These are phyloP conservation scores for Colossoma macropomum DNA, from an alignment of 2,113 vertebrate species.

Conservation along the genomic window DNA sequence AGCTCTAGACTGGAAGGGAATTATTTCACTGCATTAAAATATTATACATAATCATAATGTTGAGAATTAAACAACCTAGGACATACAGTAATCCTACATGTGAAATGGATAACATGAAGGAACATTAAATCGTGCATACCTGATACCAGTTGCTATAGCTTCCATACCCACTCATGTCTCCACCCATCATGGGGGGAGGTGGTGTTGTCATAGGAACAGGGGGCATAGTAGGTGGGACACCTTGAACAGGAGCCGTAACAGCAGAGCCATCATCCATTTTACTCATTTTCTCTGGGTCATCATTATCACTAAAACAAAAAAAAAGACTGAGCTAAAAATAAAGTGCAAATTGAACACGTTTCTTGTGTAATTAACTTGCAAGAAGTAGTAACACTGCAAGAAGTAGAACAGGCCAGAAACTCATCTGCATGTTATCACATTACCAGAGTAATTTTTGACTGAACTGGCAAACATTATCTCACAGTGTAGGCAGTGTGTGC, in stretches of 20 bases:
- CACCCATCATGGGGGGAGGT: slow-evolving; percentile 71
- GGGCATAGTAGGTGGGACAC: slow-evolving; percentile 57
- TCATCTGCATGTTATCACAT: too few relatives aligned
- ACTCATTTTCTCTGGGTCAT: slow-evolving; percentile 75
- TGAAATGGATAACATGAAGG: not conserved
- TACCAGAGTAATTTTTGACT: too few relatives aligned
- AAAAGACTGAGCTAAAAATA: not conserved
- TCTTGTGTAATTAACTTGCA: not conserved
- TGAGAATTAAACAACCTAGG: too few relatives aligned
- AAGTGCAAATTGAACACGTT: not conserved
- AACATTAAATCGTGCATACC: slow-evolving; percentile 61
- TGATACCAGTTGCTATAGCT: slow-evolving; percentile 81
- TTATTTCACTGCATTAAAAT: too few relatives aligned
- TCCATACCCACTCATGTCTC: slow-evolving; percentile 70
- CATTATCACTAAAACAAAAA: slow-evolving; percentile 65
- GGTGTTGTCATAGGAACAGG: slow-evolving; percentile 70
- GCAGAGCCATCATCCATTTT: slow-evolving; percentile 71
- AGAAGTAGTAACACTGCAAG: not conserved
- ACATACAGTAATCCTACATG: too few relatives aligned
- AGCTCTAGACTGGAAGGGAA: too few relatives aligned
- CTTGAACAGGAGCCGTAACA: slow-evolving; percentile 23
- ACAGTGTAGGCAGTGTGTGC: not conserved
- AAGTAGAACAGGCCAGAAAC: too few relatives aligned
- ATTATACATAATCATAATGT: too few relatives aligned
- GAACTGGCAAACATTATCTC: not conserved